These are phyloP conservation scores for Bucorvus abyssinicus DNA, from an alignment of 2,797 vertebrate genomes.

Conservation along the genomic window DNA sequence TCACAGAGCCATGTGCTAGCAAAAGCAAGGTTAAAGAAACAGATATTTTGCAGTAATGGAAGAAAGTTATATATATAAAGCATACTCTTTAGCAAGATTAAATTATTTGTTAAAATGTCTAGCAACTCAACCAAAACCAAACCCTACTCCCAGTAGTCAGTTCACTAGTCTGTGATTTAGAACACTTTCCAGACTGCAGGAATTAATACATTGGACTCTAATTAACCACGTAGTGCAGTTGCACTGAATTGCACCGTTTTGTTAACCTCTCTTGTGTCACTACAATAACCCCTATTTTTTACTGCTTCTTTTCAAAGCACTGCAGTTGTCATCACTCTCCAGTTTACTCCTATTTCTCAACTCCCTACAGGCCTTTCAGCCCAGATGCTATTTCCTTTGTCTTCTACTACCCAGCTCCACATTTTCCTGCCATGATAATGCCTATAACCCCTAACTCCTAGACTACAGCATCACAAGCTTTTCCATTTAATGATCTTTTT, in stretches of 20 bases:
- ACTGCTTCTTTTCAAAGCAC: not conserved
- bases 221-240: not conserved
- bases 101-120: not conserved
- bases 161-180: not conserved
- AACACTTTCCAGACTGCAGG: not conserved
- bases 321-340: not conserved
- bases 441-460: not conserved
- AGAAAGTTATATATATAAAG: not conserved
- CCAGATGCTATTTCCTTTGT: not conserved
- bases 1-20: not conserved
- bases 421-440: not conserved
- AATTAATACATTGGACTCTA: not conserved
- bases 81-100: not conserved
- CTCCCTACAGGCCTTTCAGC: not conserved
- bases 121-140: not conserved
- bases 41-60: not conserved
- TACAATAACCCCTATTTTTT: not conserved
- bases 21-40: not conserved
- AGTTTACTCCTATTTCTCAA: not conserved
- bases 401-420: not conserved
- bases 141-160: not conserved
- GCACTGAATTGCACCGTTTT: not conserved
- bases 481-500: rapidly evolving
- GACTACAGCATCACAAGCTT: not conserved
- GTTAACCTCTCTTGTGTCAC: not conserved